Conservation (phyloP, 2,797 vertebrate genomes). For the Darevskia nairensis region DNA sequence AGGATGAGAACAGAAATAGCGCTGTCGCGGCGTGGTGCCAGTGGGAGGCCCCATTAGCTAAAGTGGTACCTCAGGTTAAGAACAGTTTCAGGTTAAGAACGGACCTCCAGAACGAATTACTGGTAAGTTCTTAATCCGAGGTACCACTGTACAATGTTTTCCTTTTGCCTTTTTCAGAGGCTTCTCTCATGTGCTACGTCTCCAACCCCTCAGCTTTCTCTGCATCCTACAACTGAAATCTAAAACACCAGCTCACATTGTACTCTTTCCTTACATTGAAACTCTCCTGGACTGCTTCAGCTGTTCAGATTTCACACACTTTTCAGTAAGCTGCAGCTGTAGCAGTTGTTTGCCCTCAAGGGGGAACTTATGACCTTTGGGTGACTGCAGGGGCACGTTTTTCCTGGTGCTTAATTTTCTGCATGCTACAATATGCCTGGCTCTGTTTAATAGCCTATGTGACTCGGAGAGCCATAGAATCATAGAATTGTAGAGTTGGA, state of each 20-base stretch:
- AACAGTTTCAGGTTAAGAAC: no score
- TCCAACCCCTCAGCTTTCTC: background rate
- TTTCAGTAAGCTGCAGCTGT: background rate
- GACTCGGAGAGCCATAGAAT: no score
- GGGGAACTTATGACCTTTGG: background rate
- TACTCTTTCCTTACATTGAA: background rate
- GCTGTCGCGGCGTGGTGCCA: no score
- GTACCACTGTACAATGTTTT: background rate
- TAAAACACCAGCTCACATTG: background rate
- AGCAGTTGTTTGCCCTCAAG: background rate
- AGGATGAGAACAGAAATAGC: no score
- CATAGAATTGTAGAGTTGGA: no score
- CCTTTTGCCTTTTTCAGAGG: background rate
- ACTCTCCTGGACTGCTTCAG: background rate
- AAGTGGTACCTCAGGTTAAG: no score
- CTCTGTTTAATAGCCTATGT: background rate
- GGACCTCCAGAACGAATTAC: no score
- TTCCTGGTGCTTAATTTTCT: background rate
- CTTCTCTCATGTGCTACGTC: background rate
- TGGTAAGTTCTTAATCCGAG: no score
- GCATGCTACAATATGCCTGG: background rate
- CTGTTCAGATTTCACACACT: background rate
- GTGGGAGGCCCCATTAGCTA: no score
- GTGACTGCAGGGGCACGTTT: background rate
- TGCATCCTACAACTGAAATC: background rate